Evolutionary conservation across 92 coral and sea anemone species (phyloP), one percentile per base, ranked within the genome.

Genomic region (Bergia sp.): DNA sequence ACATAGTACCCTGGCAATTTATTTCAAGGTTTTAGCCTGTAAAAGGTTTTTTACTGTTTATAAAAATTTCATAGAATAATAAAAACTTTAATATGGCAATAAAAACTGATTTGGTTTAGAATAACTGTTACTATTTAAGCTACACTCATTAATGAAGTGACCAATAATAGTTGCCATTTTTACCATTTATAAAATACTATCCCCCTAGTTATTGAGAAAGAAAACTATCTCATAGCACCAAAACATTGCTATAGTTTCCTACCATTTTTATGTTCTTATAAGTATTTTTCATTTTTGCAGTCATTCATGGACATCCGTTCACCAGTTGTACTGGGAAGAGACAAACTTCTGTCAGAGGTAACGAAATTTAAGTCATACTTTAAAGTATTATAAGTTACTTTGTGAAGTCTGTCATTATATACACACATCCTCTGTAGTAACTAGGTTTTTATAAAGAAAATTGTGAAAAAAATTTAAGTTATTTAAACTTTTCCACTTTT

Each of bases 261-360:
- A 4, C 1, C 77, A 37, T 76, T 23, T 15, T 15, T 41, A 1
- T 21, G 0, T 18, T 37, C 0, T 16, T 40, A 37, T 3, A 23
- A 77, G 11, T 49, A 43, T 76, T 57, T 69, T 37, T 85, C 7
- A 5, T 91, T 73, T 53, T 90, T 44, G 29, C 82, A 97, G 99
- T 97, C 98, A 38, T 97, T 97, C 84, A 86, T 97, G 75, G 99
- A 97, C 85, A 95, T 90, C 55, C 94, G 99, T 23, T 93, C 96
- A 20, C 98, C 92, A 84, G 93, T 96, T 86, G 99, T 97, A 21
- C 91, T 97, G 42, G 99, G 99, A 83, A 92, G 99, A 82, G 99
- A 97, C 89, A 95, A 93, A 66, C 90, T 97, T 69, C 94, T 95
- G 18, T 80, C 75, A 10, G 96, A 94, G 73, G 99, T 97, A 92